Conservation (phyloP, 2,113 vertebrate genomes). For the Catharus bicknelli region DNA sequence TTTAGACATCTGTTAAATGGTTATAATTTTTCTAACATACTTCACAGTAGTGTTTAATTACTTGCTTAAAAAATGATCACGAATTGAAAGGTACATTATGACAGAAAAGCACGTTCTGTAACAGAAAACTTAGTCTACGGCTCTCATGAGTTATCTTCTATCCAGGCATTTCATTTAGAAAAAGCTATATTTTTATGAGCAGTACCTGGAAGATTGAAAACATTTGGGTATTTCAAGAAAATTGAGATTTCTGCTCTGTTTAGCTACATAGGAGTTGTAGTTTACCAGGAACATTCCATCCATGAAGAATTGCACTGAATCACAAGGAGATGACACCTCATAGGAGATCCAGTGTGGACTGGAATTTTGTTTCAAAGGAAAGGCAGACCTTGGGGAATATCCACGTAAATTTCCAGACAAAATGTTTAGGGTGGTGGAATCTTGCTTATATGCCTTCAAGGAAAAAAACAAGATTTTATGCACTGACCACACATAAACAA, state of each 20-base stretch:
- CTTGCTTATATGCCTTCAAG: not conserved
- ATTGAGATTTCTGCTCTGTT: not conserved
- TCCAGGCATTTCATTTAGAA: not conserved
- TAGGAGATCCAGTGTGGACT: not conserved
- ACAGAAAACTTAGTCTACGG: not conserved
- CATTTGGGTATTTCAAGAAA: not conserved
- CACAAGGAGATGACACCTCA: not conserved
- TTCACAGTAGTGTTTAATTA: slow-evolving; percentile 14
- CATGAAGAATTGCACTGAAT: not conserved
- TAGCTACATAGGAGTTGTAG: not conserved
- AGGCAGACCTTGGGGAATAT: not conserved
- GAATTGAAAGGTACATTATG: not conserved
- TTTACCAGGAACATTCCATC: not conserved
- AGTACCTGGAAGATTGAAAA: not conserved
- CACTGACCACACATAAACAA: not conserved
- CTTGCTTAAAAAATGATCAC: not conserved
- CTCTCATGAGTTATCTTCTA: not conserved
- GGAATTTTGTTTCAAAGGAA: not conserved
- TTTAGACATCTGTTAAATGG: slow-evolving; percentile 5
- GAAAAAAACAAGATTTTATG: not conserved
- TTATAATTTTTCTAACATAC: not conserved
- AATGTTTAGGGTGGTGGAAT: not conserved
- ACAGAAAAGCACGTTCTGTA: not conserved
- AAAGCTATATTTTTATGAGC: not conserved
- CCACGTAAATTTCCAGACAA: not conserved